phyloP scores from a whole-genome alignment of 1,140 invertebrate species.

The Euura saliciscinereae region DNA sequence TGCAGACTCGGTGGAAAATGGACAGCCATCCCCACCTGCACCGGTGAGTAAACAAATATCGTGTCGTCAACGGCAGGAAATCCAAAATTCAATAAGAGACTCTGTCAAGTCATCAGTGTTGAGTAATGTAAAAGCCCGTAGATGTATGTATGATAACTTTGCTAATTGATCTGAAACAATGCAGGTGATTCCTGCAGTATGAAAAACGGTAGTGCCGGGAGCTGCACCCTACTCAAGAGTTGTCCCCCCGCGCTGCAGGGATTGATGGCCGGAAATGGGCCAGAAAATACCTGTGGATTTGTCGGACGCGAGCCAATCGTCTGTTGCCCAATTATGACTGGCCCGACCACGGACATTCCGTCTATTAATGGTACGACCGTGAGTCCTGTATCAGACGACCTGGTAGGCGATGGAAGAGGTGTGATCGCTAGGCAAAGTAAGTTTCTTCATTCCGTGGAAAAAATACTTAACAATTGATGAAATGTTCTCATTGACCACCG shows the following conservation, averaged over 20 bases:
- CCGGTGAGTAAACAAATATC: slow-evolving; percentile 31
- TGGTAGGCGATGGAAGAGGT: background rate
- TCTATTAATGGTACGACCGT: background rate
- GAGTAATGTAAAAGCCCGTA: background rate
- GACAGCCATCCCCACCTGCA: slow-evolving; percentile 41
- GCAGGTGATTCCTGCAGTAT: slow-evolving; percentile 37
- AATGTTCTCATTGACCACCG: background rate
- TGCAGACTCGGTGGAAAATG: slow-evolving; percentile 44
- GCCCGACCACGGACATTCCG: background rate
- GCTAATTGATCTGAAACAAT: background rate
- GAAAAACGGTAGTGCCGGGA: slow-evolving; percentile 22
- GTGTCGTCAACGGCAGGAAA: no score
- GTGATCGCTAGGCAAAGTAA: slow-evolving; percentile 30
- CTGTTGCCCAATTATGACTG: slow-evolving; percentile 33
- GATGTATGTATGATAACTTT: no score
- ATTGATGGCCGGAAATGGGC: slow-evolving; percentile 32
- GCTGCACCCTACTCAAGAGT: slow-evolving; percentile 27
- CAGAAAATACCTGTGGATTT: slow-evolving; percentile 32
- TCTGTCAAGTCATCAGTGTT: no score
- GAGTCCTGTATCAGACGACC: background rate
- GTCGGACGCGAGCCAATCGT: slow-evolving; percentile 31
- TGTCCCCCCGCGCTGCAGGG: slow-evolving; percentile 39
- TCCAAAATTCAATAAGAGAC: no score
- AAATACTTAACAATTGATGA: background rate
- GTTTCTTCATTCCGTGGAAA: no score